These are phyloP conservation scores for Cochlearius cochlearius DNA, from an alignment of 2,113 vertebrate species.

Conservation along the genomic window DNA sequence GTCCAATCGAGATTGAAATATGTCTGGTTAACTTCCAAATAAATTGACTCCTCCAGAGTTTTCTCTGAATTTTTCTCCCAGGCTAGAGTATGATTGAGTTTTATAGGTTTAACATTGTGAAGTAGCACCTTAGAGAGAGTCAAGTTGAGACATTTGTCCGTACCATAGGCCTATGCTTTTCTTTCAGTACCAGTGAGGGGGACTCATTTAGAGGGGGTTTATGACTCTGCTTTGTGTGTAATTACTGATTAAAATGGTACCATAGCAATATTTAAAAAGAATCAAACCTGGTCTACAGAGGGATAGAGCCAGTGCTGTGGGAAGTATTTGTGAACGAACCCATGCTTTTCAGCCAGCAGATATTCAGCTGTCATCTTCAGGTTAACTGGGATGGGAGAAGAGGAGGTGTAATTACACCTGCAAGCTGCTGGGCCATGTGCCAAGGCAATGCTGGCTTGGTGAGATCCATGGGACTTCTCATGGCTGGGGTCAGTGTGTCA, in stretches of 20 bases:
- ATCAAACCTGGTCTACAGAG: neutral
- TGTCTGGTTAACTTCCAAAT: conserved; percentile 74
- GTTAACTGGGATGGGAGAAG: neutral
- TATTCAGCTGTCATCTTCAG: neutral
- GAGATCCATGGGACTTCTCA: neutral
- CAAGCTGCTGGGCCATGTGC: fast-evolving
- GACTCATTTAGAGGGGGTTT: neutral
- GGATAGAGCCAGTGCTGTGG: neutral
- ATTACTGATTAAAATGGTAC: conserved; percentile 43
- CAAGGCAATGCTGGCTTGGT: neutral
- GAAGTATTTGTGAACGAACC: neutral
- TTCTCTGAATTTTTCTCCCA: conserved; percentile 62
- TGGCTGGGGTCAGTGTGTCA: neutral
- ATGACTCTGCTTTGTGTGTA: conserved; percentile 19
- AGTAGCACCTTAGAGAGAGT: conserved; percentile 48
- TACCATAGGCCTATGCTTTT: neutral
- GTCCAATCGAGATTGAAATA: conserved; percentile 75
- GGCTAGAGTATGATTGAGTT: conserved; percentile 66
- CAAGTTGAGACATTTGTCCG: neutral
- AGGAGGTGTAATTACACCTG: neutral
- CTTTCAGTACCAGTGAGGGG: neutral
- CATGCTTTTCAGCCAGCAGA: neutral
- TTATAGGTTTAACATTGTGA: conserved; percentile 70
- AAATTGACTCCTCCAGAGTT: conserved; percentile 65
- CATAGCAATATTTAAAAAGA: conserved; percentile 18